Evolutionary conservation across 2,797 vertebrate genomes (phyloP).

Genomic region (Coilia nasus): DNA sequence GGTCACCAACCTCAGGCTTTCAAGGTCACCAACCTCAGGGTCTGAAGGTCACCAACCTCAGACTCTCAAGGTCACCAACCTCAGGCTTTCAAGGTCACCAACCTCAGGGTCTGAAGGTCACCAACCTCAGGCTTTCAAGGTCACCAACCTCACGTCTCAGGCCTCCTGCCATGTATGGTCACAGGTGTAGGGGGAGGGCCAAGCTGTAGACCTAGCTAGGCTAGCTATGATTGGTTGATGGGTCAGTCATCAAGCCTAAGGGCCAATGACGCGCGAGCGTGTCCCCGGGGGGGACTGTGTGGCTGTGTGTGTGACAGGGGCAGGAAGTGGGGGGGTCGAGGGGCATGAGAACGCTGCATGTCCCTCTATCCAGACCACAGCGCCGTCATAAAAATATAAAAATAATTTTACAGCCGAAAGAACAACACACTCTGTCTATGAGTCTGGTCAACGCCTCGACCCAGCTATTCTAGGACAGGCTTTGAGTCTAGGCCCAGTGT

Average conservation of each 20-base stretch:
- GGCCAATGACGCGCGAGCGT: neutral
- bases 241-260: constrained; percentile 16
- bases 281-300: neutral
- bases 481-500: neutral
- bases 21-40: too few relatives aligned
- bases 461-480: constrained; percentile 58
- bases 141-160: neutral
- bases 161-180: neutral
- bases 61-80: too few relatives aligned
- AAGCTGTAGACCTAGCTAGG: neutral
- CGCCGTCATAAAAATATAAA: constrained; percentile 37
- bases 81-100: too few relatives aligned
- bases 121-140: too few relatives aligned
- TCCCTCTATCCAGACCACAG: constrained; percentile 46
- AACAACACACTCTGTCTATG: constrained; percentile 43
- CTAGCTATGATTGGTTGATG: constrained; percentile 1
- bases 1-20: too few relatives aligned
- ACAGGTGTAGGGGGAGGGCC: neutral
- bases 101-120: too few relatives aligned
- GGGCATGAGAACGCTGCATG: constrained; percentile 61
- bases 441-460: constrained; percentile 28
- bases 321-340: constrained; percentile 63
- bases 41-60: too few relatives aligned
- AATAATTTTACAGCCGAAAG: constrained; percentile 30
- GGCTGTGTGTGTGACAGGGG: constrained; percentile 8